Percentiles rank a stretch among this genome's conserved stretches.
These are phyloP conservation scores for Antennarius striatus DNA, from an alignment of 2,113 vertebrate genomes.

Conservation along the genomic window DNA sequence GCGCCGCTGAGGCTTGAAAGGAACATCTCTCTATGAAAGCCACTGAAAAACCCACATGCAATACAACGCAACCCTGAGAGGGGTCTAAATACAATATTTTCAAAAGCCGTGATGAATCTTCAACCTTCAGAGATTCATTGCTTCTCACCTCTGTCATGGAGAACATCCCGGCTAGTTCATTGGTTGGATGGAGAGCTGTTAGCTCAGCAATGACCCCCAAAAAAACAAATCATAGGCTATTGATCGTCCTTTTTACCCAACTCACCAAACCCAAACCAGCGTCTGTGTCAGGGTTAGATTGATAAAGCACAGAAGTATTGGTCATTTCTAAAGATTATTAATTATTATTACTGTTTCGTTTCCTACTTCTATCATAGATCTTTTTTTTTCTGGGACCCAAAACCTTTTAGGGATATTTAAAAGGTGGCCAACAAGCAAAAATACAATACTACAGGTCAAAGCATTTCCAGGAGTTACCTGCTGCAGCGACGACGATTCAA, in stretches of 20 bases:
- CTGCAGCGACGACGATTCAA: neutral
- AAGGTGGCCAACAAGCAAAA: no score
- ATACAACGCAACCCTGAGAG: constrained; percentile 4
- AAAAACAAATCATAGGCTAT: neutral
- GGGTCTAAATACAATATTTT: neutral
- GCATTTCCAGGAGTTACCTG: no score
- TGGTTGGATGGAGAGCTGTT: neutral
- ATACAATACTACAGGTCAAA: no score
- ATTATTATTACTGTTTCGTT: no score
- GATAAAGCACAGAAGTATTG: no score
- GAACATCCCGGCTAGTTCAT: constrained; percentile 7
- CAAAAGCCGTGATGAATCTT: neutral
- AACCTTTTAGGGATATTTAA: no score
- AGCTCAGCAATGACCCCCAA: neutral
- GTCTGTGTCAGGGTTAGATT: no score
- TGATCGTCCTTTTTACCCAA: neutral
- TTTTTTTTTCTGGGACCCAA: no score
- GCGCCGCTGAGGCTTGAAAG: neutral
- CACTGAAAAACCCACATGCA: neutral
- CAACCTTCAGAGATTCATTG: constrained; percentile 11
- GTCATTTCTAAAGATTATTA: no score
- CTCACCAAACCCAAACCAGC: no score
- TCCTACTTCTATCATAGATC: no score
- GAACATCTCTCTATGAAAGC: constrained; percentile 5
- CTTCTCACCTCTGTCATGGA: constrained; percentile 12